Base-by-base conservation (phyloP, 2,888 invertebrate species). In the Epinotia bilunana region DNA sequence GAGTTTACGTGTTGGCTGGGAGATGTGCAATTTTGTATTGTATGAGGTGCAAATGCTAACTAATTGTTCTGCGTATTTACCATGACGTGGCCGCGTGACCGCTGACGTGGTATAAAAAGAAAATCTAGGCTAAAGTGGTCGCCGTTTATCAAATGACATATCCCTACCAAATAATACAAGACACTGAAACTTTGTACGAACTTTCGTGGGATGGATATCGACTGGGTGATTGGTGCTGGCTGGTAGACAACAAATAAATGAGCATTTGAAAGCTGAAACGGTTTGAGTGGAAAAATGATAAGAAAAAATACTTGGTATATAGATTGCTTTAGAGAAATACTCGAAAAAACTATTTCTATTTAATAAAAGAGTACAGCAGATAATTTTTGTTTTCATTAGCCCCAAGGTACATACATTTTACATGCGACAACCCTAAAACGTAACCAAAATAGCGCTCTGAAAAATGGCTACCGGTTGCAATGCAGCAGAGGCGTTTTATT, bases 401-500 rank as follows among this genome's bases (percentile, higher is more conserved):
- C n/a, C 3, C 33, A n/a, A 5, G 33, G 16, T 28, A 1, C 33
- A 61, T 61, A 61, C 33, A 61, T 61, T 64, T 18, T n/a, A 20
- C 12, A n/a, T 1, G 74, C 39, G 57, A 53, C 70, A 74, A 74
- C 74, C 70, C 74, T 74, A 18, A 18, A 58, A 23, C 60, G 39
- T 16, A n/a, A 23, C 53, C 60, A 70, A 73, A 74, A 71, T 71
- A 69, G 62, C 63, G 77, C 71, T 78, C 62, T 71, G 67, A 78
- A 74, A 83, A 78, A 80, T 79, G 80, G 79, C 80, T 78, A 77
- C 78, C 80, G 81, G 80, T 83, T 81, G 80, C 83, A 78, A 78
- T 73, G 81, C 82, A 81, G 80, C 82, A 79, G 79, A 79, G 80
- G 82, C 83, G 81, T 83, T 88, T 92, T 91, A 93, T 92, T 91